Base-by-base conservation (phyloP, 92 coral and sea anemone genomes). In the Heteractis magnifica region DNA sequence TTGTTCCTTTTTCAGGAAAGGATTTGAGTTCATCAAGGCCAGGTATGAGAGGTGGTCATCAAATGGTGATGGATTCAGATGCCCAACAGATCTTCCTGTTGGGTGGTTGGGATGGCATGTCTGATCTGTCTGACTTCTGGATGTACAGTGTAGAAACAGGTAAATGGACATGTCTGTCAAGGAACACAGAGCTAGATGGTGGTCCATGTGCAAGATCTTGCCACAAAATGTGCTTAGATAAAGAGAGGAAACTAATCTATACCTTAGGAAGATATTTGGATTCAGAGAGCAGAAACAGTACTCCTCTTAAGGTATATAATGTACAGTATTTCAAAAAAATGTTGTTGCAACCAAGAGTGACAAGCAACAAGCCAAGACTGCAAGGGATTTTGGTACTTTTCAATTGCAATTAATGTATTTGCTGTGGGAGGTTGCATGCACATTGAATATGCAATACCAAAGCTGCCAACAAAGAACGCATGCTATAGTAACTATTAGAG, bases 31-130 rank as follows among this genome's bases (percentile, higher is more conserved):
- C 85, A 71, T 81, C 87, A 49, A 88, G 93, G 3, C 99, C 99
- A 58, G 99, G 99, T 16, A 96, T 96, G 99, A 72, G 99, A 52
- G 99, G 99, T 9, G 99, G 99, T 10, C 99, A 96, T 77, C 99
- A 96, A 70, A 96, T 96, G 99, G 90, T 92, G 21, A 96, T 96
- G 59, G 99, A 96, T 85, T 84, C 94, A 71, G 99, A 94, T 26
- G 70, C 94, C 71, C 99, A 96, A 74, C 81, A 85, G 1, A 88
- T 96, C 26, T 96, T 94, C 71, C 88, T 96, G 12, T 80, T 96
- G 81, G 99, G 99, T n/a, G 99, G 99, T 26, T 96, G 99, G 99
- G 97, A 96, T 23, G 98, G 99, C 16, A 90, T 90, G 89, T 81
- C 91, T 19, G 99, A 96, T 72, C 86, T 96, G 58, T 83, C 99